phyloP scores from a whole-genome alignment of 2,888 invertebrate species.

The Coelogynopora nodosa region DNA sequence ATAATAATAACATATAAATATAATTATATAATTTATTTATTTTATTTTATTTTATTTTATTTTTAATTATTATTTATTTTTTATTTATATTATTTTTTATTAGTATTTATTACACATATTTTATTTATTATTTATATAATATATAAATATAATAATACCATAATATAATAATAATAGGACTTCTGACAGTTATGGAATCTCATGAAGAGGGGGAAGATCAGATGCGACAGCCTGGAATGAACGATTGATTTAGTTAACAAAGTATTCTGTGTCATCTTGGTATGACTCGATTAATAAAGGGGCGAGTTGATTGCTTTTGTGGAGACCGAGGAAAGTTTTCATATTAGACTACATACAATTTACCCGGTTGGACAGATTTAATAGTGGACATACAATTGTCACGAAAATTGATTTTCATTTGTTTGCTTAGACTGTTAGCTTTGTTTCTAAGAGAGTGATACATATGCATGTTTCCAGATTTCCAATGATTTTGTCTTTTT shows the following conservation, averaged over 20 bases:
- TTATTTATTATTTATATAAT: too few relatives aligned
- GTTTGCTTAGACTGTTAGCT: neutral
- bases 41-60: too few relatives aligned
- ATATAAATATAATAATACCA: too few relatives aligned
- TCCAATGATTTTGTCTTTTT: constrained; percentile 18
- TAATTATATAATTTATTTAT: too few relatives aligned
- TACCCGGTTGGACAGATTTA: neutral
- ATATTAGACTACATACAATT: neutral
- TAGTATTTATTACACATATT: too few relatives aligned
- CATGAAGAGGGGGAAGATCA: neutral
- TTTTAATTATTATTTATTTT: too few relatives aligned
- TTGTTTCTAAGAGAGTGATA: neutral
- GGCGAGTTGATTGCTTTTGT: constrained; percentile 10
- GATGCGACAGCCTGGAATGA: constrained; percentile 11
- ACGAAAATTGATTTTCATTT: neutral
- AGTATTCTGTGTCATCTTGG: neutral
- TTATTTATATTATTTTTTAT: too few relatives aligned
- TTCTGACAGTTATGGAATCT: neutral
- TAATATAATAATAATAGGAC: too few relatives aligned
- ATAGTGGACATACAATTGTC: neutral
- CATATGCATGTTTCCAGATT: neutral
- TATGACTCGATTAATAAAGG: neutral
- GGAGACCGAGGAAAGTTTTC: neutral
- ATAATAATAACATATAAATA: too few relatives aligned
- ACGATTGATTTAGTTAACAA: constrained; percentile 4